Evolutionary conservation across 2,797 vertebrate genomes (phyloP), one percentile per base, ranked within the genome.

Genomic region (Molossus molossus): DNA sequence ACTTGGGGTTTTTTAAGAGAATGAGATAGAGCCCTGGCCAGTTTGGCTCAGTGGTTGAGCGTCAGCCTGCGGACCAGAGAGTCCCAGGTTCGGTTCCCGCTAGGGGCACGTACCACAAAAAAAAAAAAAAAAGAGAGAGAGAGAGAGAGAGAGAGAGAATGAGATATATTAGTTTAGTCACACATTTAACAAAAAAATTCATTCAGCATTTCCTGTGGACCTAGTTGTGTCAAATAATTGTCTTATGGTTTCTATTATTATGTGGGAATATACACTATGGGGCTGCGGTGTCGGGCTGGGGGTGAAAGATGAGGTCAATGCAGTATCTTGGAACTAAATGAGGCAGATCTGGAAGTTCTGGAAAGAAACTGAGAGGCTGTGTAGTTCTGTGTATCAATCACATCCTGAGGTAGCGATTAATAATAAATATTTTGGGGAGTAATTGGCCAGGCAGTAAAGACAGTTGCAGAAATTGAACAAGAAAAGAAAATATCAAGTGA

Each of bases 261-360:
- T 25, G 10, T 53, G 40, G 17, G 48, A 73, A n/a, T 60, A 17
- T 53, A 50, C 75, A 73, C n/a, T 81, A 29, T 53, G 48, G 62
- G 45, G 3, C 1, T 12, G 1, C 9, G 10, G 9, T 65, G 0
- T 20, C 73, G 50, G 25, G 11, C 6, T 45, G 29, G 29, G n/a
- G 0, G 9, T 72, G 12, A 45, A 58, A 85, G 64, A 81, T 15
- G 53, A 85, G 50, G 79, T 57, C 57, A 60, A 80, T 50, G 60
- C 21, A 75, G 0, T 72, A 9, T 73, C 40, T 87, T 40, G 29
- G 60, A 64, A 72, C 9, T 76, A 80, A 48, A 87, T 50, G 87
- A 93, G 87, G 33, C 50, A 69, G 79, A 70, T 82, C 27, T 95
- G 84, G 27, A 95, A 77, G 53, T 80, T 95, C 55, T 76, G n/a